Percentiles rank a stretch among this genome's conserved stretches.
These are phyloP conservation scores for Brachirus orientalis DNA, from an alignment of 2,113 vertebrate species.

Conservation along the genomic window DNA sequence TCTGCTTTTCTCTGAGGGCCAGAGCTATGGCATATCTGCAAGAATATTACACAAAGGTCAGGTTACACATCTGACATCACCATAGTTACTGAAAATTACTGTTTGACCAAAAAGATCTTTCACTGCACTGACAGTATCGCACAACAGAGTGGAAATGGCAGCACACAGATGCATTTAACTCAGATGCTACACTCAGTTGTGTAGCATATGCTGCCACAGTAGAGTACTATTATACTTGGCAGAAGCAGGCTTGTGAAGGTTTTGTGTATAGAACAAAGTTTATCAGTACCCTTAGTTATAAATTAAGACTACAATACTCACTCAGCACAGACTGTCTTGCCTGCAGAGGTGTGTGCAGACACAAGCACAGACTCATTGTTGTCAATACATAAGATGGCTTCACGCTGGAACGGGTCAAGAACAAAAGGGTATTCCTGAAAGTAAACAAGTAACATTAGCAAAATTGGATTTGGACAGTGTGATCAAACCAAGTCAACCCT, in stretches of 20 bases:
- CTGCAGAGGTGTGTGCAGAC: conserved; percentile 98
- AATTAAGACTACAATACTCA: too few relatives aligned
- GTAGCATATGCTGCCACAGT: too few relatives aligned
- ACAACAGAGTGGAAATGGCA: too few relatives aligned
- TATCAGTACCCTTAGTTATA: not conserved
- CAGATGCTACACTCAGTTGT: too few relatives aligned
- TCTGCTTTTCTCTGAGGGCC: conserved; percentile 94
- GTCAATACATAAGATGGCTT: conserved; percentile 96
- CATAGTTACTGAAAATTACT: not conserved
- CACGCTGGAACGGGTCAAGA: conserved; percentile 96
- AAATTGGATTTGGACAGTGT: not conserved
- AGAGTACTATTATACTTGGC: too few relatives aligned
- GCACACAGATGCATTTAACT: too few relatives aligned
- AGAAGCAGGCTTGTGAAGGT: too few relatives aligned
- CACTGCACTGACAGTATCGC: too few relatives aligned
- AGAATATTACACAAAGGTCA: not conserved
- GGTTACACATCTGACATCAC: not conserved
- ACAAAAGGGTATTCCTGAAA: conserved; percentile 95
- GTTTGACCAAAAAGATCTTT: not conserved
- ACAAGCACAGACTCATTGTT: conserved; percentile 98
- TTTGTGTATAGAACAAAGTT: not conserved
- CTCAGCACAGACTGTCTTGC: conserved; percentile 99
- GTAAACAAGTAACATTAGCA: conserved; percentile 15
- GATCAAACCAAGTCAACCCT: not conserved
- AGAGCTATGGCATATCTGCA: conserved; percentile 95